Conservation (phyloP, 2,113 vertebrate genomes). For the Emydocephalus ijimae region DNA sequence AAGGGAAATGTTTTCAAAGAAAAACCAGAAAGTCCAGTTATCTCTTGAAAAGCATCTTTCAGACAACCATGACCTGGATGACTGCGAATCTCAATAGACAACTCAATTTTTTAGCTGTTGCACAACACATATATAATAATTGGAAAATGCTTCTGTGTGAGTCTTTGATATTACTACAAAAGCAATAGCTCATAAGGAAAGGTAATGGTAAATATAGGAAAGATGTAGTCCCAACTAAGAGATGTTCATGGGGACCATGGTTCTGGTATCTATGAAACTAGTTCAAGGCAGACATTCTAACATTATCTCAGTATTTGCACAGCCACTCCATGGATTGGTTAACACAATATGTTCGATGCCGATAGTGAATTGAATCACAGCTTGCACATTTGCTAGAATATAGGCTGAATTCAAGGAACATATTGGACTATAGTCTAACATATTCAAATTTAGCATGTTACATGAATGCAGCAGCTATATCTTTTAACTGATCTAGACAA, state of each 20-base stretch:
- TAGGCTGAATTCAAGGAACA: neutral
- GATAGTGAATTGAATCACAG: neutral
- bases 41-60: too few species aligned
- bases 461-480: neutral
- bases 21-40: too few species aligned
- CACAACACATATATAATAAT: neutral
- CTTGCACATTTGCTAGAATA: neutral
- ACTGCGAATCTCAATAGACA: too few species aligned
- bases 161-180: slow-evolving; percentile 23
- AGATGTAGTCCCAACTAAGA: neutral
- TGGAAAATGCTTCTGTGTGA: slow-evolving; percentile 19
- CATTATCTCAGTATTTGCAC: neutral
- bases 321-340: neutral
- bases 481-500: neutral
- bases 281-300: neutral
- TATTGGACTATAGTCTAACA: neutral
- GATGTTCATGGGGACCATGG: neutral
- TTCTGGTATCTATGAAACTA: neutral
- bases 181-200: slow-evolving; percentile 42
- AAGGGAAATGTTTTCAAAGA: too few species aligned
- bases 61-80: too few species aligned
- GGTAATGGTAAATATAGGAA: slow-evolving; percentile 30
- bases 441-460: neutral
- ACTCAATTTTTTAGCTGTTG: neutral
- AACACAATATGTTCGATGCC: neutral